These are phyloP conservation scores for Aporophyla nigra DNA, from an alignment of 2,888 invertebrate species.

Conservation along the genomic window DNA sequence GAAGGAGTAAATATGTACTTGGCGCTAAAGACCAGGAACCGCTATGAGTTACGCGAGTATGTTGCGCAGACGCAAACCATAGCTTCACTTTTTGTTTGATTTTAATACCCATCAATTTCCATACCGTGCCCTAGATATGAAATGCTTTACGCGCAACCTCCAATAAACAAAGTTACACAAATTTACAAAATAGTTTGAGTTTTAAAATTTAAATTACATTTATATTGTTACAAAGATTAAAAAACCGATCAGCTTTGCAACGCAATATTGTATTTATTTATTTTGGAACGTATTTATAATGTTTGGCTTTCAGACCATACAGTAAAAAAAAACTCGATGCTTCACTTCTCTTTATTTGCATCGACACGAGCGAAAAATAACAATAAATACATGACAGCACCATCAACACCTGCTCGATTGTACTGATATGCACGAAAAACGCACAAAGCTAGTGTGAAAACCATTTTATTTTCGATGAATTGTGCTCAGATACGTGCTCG, in stretches of 20 bases:
- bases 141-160: too few relatives aligned
- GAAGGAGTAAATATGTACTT: too few relatives aligned
- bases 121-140: too few relatives aligned
- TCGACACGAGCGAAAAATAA: conserved; percentile 17
- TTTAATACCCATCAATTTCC: too few relatives aligned
- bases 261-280: background rate
- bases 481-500: conserved; percentile 38
- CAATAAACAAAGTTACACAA: too few relatives aligned
- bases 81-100: too few relatives aligned
- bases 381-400: conserved; percentile 34
- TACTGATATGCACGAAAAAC: conserved; percentile 34
- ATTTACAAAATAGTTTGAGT: background rate
- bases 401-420: conserved; percentile 45
- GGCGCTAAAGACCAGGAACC: too few relatives aligned
- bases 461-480: conserved; percentile 51
- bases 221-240: background rate
- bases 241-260: background rate
- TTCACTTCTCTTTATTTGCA: conserved; percentile 16
- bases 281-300: background rate
- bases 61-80: too few relatives aligned
- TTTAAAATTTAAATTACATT: background rate
- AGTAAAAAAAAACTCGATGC: conserved; percentile 5
- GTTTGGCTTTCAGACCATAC: background rate
- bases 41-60: too few relatives aligned
- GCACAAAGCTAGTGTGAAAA: conserved; percentile 35